phyloP scores from a whole-genome alignment of 2,797 vertebrate genomes.

The Nothura maculosa region DNA sequence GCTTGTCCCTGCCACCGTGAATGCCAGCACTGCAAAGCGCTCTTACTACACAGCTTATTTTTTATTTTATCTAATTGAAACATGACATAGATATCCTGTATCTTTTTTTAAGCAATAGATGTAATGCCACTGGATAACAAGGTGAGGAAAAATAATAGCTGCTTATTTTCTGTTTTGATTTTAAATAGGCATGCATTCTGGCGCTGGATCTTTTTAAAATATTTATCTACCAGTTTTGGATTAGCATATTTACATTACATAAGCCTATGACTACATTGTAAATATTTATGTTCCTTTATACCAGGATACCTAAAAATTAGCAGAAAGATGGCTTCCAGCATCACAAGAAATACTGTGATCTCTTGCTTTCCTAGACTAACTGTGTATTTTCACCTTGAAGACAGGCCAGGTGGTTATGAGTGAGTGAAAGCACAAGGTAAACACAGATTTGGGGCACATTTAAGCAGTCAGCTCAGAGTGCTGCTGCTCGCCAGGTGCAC shows the following conservation, averaged over 20 bases:
- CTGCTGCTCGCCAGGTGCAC: neutral
- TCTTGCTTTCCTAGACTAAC: neutral
- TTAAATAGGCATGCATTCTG: neutral
- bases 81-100: neutral
- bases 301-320: neutral
- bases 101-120: neutral
- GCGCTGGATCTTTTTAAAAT: neutral
- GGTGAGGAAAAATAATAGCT: neutral
- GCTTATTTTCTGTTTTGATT: neutral
- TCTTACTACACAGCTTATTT: neutral
- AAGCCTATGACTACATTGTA: neutral
- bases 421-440: slow-evolving; percentile 20
- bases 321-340: neutral
- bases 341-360: neutral
- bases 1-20: neutral
- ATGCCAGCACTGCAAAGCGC: neutral
- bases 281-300: slow-evolving; percentile 1
- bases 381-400: neutral
- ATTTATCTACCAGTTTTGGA: neutral
- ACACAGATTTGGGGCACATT: neutral
- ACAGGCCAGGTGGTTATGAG: neutral
- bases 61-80: neutral
- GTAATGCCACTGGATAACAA: neutral
- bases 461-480: neutral
- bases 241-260: neutral